Evolutionary conservation across 2,113 vertebrate genomes (phyloP).

Genomic region (Neolamprologus caudopunctatus): DNA sequence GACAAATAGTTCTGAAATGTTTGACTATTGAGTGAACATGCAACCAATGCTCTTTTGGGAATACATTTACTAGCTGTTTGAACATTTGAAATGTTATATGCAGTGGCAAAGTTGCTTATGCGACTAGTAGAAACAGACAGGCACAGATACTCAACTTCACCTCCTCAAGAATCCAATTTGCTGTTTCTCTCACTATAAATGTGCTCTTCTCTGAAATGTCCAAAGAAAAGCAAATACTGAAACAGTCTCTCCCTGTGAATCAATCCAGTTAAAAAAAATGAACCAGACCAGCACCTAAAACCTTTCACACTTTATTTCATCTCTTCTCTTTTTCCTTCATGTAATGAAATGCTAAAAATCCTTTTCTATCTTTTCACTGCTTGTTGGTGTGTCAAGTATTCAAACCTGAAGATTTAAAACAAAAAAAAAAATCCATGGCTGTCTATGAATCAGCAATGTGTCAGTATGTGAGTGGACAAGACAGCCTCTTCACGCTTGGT

Average conservation of each 20-base stretch:
- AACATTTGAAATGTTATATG: background rate
- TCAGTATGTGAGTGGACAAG: slow-evolving; percentile 49
- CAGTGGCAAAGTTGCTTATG: background rate
- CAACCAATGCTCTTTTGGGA: background rate
- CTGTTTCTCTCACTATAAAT: background rate
- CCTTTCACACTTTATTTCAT: background rate
- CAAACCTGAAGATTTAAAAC: background rate
- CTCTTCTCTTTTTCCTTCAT: background rate
- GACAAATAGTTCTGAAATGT: background rate
- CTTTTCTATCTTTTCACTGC: background rate
- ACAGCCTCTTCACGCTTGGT: slow-evolving; percentile 43
- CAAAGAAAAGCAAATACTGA: background rate
- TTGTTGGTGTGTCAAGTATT: background rate
- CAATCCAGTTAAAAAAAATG: background rate
- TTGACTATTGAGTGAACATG: background rate
- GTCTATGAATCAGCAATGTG: slow-evolving; percentile 50
- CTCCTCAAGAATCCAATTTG: slow-evolving; percentile 3
- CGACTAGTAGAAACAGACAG: background rate
- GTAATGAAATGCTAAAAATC: background rate
- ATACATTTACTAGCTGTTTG: background rate
- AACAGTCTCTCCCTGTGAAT: background rate
- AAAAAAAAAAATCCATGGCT: background rate
- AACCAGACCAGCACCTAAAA: background rate
- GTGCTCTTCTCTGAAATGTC: background rate
- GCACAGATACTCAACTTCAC: background rate